These are phyloP conservation scores for Gallinago nigripennis DNA, from an alignment of 2,797 vertebrate species.

Conservation along the genomic window DNA sequence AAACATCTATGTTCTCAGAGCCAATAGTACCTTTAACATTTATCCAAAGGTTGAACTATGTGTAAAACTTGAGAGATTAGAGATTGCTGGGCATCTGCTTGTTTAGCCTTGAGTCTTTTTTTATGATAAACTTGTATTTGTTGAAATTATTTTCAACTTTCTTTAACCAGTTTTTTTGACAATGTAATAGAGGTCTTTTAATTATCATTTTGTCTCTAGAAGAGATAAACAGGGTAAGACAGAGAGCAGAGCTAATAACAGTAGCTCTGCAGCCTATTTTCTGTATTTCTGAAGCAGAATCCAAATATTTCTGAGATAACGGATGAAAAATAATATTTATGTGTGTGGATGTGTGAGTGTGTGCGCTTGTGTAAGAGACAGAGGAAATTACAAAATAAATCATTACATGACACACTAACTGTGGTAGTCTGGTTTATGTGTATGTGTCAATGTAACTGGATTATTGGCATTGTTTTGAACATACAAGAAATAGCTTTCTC, in stretches of 20 bases:
- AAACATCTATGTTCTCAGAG: conserved; percentile 53
- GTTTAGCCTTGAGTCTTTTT: neutral
- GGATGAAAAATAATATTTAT: neutral
- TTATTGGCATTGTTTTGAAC: neutral
- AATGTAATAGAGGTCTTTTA: neutral
- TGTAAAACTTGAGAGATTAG: neutral
- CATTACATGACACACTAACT: neutral
- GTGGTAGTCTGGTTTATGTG: neutral
- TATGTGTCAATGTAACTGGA: neutral
- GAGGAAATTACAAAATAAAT: conserved; percentile 4
- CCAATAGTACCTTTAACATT: conserved; percentile 57
- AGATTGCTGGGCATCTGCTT: conserved; percentile 7
- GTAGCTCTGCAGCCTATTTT: neutral
- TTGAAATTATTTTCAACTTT: conserved; percentile 15
- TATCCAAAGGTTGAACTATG: conserved; percentile 28
- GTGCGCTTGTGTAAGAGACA: neutral
- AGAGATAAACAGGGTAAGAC: neutral
- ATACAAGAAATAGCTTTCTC: neutral
- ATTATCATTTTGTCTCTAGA: neutral
- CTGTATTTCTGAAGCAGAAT: neutral
- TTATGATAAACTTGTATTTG: neutral
- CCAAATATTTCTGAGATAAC: neutral
- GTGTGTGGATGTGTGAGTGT: neutral
- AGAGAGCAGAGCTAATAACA: neutral
- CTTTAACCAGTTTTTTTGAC: conserved; percentile 25